A percentile compares a stretch with the other conserved stretches of the same genome.
phyloP scores from a whole-genome alignment of 2,797 vertebrate genomes.

The Gobio occitaniae region DNA sequence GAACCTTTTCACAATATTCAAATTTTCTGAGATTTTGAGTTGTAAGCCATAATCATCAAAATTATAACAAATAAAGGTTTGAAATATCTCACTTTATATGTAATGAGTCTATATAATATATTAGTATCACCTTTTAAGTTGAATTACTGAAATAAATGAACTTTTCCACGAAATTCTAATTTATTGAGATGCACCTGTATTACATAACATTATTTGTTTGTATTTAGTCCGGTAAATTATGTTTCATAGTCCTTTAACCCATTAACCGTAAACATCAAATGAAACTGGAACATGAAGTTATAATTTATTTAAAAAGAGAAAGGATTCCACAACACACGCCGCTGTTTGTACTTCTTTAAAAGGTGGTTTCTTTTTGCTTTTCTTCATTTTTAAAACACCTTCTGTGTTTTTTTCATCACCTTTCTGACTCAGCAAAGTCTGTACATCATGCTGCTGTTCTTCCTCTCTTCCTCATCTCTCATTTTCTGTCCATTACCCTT shows the following conservation, averaged over 20 bases:
- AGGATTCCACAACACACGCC: neutral
- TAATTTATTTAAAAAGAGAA: neutral
- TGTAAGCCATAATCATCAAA: no score
- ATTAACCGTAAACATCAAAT: neutral
- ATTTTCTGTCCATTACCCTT: slow-evolving; percentile 15
- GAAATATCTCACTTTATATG: no score
- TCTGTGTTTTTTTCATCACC: slow-evolving; percentile 30
- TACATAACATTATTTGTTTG: neutral
- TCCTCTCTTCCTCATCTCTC: slow-evolving; percentile 35
- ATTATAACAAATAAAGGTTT: no score
- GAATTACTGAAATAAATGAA: no score
- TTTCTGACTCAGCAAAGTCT: slow-evolving; percentile 36
- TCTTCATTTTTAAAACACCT: slow-evolving; percentile 5
- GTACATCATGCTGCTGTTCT: slow-evolving; percentile 53
- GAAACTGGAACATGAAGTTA: neutral
- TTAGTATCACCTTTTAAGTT: no score
- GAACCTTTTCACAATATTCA: no score
- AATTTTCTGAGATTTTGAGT: no score
- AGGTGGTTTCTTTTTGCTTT: neutral
- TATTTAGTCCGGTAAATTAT: neutral
- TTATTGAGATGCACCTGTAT: no score
- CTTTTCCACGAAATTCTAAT: no score
- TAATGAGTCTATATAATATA: no score
- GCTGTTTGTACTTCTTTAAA: neutral
- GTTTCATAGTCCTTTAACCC: neutral